Evolutionary conservation across 2,888 invertebrate species (phyloP).

Genomic region (Urechis unicinctus): DNA sequence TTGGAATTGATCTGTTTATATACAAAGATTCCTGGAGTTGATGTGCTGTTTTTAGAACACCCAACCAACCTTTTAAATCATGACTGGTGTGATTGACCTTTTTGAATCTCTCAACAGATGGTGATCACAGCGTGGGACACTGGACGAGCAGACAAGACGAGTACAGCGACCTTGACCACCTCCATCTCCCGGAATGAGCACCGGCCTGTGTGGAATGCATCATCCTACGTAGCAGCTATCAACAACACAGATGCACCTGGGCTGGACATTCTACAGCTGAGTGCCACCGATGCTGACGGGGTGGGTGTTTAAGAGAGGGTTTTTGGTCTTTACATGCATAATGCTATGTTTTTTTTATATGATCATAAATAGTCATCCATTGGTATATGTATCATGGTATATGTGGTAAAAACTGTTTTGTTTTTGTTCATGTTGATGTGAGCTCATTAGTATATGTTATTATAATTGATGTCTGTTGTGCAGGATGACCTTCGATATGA

Average conservation of each 20-base stretch:
- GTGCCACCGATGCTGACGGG: conserved; percentile 18
- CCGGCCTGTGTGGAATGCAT: conserved; percentile 13
- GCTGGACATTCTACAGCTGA: conserved; percentile 12
- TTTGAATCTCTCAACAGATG: conserved; percentile 1
- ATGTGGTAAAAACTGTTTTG: neutral
- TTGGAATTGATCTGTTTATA: neutral
- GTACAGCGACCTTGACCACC: conserved; percentile 19
- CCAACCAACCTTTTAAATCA: neutral
- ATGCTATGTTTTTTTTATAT: neutral
- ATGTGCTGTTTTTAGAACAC: too few relatives aligned
- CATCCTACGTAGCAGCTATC: conserved; percentile 19
- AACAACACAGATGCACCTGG: conserved; percentile 25
- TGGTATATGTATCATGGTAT: neutral
- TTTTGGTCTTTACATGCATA: neutral
- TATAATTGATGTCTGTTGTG: neutral
- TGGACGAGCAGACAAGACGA: conserved; percentile 18
- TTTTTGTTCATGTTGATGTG: neutral
- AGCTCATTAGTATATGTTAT: neutral
- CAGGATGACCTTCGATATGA: conserved; percentile 18
- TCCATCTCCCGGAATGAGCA: conserved; percentile 18
- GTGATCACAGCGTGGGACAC: conserved; percentile 13
- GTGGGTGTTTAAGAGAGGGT: conserved; percentile 4
- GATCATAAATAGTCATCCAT: neutral
- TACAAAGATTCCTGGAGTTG: neutral
- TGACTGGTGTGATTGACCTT: neutral